Base-by-base conservation (phyloP, 2,888 invertebrate genomes). In the Hypolimnas misippus region DNA sequence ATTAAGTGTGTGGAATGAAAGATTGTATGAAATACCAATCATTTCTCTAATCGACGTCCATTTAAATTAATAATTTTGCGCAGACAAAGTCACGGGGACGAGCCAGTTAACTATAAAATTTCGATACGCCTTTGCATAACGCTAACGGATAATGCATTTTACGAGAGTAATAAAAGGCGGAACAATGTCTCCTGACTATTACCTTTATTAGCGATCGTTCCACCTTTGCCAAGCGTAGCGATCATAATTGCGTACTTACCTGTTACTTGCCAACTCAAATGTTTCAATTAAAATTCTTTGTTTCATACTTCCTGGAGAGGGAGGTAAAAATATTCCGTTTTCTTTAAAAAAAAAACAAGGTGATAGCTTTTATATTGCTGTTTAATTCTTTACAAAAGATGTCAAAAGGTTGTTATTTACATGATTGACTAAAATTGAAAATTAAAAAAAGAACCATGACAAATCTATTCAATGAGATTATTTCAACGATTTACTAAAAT, bases 61-160 rank as follows among this genome's bases (percentile, higher is more conserved):
- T n/a, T n/a, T n/a, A n/a, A n/a, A n/a, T n/a, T n/a, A n/a, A n/a
- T n/a, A n/a, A n/a, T n/a, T n/a, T n/a, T n/a, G n/a, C n/a, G n/a
- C n/a, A n/a, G n/a, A n/a, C n/a, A n/a, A n/a, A n/a, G n/a, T n/a
- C n/a, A n/a, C n/a, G n/a, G n/a, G n/a, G n/a, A n/a, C n/a, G n/a
- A n/a, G n/a, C n/a, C n/a, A n/a, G n/a, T n/a, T n/a, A n/a, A n/a
- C 46, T n/a, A 46, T 46, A 21, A 46, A 49, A 29, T 21, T 61
- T 50, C 31, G 16, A 55, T 55, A 63, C 31, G 29, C 46, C 50
- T 64, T 61, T 55, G 52, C 46, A 49, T 64, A 52, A 57, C 16
- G 56, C 21, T 54, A 51, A 31, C 38, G 42, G 21, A 16, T 56
- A 46, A 38, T 56, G 61, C 60, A 64, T 44, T 64, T 61, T 53